phyloP scores from a whole-genome alignment of 2,888 invertebrate genomes.

The Timema cristinae region DNA sequence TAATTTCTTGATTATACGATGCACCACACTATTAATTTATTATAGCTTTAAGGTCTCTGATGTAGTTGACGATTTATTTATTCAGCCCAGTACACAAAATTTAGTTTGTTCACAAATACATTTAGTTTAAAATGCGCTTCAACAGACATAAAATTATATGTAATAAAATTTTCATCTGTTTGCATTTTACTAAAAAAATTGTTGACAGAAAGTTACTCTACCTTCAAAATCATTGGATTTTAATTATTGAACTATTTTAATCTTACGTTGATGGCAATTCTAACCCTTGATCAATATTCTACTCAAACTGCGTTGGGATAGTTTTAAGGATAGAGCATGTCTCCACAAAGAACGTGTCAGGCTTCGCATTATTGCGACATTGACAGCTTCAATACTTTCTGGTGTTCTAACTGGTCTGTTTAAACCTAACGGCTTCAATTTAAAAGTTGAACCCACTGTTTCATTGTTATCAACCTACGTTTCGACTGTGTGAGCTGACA shows the following conservation, averaged over 20 bases:
- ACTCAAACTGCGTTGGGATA: conserved; percentile 4
- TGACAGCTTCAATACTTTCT: conserved; percentile 2
- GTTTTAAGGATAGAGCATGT: background rate
- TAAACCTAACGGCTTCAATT: background rate
- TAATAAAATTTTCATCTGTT: conserved; percentile 14
- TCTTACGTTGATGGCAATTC: conserved; percentile 18
- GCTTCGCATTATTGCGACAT: background rate
- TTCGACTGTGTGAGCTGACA: background rate
- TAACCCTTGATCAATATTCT: conserved; percentile 14
- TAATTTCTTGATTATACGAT: background rate
- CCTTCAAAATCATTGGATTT: conserved; percentile 14
- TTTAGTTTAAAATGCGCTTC: conserved; percentile 19
- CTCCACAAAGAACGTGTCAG: conserved; percentile 2
- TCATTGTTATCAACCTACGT: conserved; percentile 11
- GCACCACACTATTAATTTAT: conserved; percentile 15
- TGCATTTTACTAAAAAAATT: conserved; percentile 7
- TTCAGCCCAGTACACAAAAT: conserved; percentile 5
- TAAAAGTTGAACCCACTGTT: background rate
- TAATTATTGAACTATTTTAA: conserved; percentile 20
- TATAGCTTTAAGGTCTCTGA: background rate
- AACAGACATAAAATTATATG: conserved; percentile 16
- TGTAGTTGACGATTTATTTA: background rate
- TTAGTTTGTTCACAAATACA: conserved; percentile 15
- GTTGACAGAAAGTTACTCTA: conserved; percentile 18
- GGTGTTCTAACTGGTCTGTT: too few relatives aligned